phyloP scores from a whole-genome alignment of 2,113 vertebrate species.

The Ameiurus melas region DNA sequence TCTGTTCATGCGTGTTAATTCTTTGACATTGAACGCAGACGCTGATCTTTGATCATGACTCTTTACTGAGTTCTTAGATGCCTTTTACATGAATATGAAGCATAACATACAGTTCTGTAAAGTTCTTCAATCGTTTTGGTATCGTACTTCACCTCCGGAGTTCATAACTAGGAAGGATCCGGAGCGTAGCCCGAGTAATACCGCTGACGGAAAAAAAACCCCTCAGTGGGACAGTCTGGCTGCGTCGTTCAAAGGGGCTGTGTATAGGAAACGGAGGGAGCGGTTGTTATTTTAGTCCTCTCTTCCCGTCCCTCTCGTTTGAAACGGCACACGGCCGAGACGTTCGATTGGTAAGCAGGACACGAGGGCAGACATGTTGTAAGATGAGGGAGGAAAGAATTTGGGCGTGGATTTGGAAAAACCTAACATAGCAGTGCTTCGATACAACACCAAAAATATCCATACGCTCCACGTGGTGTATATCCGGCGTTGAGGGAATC shows the following conservation, averaged over 20 bases:
- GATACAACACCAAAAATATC: conserved; percentile 27
- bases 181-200: neutral
- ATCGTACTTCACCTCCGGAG: neutral
- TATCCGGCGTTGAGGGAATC: neutral
- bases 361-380: neutral
- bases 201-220: conserved; percentile 26
- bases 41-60: neutral
- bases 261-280: conserved; percentile 29
- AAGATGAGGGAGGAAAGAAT: neutral
- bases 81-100: neutral
- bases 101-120: neutral
- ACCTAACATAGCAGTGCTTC: conserved; percentile 16
- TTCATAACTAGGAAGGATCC: neutral
- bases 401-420: neutral
- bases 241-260: conserved; percentile 1
- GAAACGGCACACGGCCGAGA: neutral
- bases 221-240: neutral
- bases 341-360: neutral
- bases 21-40: neutral
- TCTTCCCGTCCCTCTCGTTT: conserved; percentile 22
- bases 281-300: conserved; percentile 14
- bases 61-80: neutral
- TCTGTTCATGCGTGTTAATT: neutral
- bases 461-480: conserved; percentile 9
- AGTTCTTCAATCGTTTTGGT: neutral